phyloP scores from a whole-genome alignment of 2,888 invertebrate species.

The Thymelicus acteon region DNA sequence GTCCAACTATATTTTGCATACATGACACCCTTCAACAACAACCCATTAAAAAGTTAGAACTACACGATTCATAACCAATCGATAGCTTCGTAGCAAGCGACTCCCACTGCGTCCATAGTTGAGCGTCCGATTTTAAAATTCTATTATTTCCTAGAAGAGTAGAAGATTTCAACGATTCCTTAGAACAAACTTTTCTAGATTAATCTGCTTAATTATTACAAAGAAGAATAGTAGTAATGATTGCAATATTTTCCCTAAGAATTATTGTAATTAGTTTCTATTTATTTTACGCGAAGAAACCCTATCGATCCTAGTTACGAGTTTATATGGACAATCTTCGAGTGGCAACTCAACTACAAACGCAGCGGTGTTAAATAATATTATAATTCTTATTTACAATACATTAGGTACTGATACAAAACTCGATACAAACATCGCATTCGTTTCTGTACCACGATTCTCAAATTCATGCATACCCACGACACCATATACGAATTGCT shows the following conservation, averaged over 20 bases:
- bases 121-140: conserved; percentile 28
- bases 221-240: conserved; percentile 28
- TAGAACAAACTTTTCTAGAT: conserved; percentile 24
- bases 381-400: conserved; percentile 27
- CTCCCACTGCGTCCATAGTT: conserved; percentile 11
- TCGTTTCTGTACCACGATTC: conserved; percentile 16
- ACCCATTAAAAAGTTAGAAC: conserved; percentile 23
- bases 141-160: conserved; percentile 31
- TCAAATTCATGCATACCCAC: conserved; percentile 25
- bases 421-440: conserved; percentile 31
- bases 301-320: conserved; percentile 22
- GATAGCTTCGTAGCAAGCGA: conserved; percentile 22
- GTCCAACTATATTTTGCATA: too few species aligned
- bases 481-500: not conserved
- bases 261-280: conserved; percentile 31
- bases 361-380: conserved; percentile 16
- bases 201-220: conserved; percentile 29
- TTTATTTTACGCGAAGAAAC: conserved; percentile 13
- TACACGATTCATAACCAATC: conserved; percentile 19
- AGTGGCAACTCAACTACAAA: conserved; percentile 20
- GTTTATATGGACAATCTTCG: conserved; percentile 28
- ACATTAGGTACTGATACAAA: conserved; percentile 33
- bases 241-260: conserved; percentile 26
- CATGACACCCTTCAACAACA: not conserved
- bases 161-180: conserved; percentile 30